Base-by-base conservation (phyloP, 1,140 invertebrate species). In the Dufourea novaeangliae region DNA sequence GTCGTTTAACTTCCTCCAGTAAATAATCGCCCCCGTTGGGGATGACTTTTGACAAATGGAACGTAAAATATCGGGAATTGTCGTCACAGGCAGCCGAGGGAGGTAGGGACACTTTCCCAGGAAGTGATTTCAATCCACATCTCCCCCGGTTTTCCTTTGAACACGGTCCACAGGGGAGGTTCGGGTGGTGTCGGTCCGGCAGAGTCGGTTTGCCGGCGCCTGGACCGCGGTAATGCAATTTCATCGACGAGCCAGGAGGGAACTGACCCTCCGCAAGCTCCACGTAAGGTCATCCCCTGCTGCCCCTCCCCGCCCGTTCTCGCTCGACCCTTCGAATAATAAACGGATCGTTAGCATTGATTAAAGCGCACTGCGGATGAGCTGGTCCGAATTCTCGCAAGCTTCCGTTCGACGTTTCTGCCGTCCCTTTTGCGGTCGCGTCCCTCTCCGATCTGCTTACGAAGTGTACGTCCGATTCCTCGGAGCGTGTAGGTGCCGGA, bases 281-380 rank as follows among this genome's bases (percentile, higher is more conserved):
- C 22, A 34, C 61, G 71, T 79, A 75, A 82, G 56, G 67, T 85
- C 82, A 59, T 41, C 44, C 37, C 44, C 59, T 50, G 62, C 73
- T 73, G 54, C 62, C 41, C 37, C 44, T 64, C 50, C 62, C 73
- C 78, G 54, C 62, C 41, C 50, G 56, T 69, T 67, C 52, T 41
- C n/a, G 10, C 34, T n/a, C 71, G 57, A 80, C 83, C 83, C 83
- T 79, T 64, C 73, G 70, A 66, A 72, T 80, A 79, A 85, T 85
- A 85, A 83, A 83, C 83, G 69, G 80, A 86, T 85, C 82, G 84
- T 86, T 86, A 86, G 77, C 77, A 83, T 86, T 85, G 83, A 86
- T 86, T 86, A 86, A 86, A 86, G 69, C 74, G 80, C 76, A 69
- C 83, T 74, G 54, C 63, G 46, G 46, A 61, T 22, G 52, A 61